A percentile compares a stretch with the other conserved stretches of the same genome.
These are phyloP conservation scores for Coenonympha arcania DNA, from an alignment of 2,888 invertebrate genomes.

Conservation along the genomic window DNA sequence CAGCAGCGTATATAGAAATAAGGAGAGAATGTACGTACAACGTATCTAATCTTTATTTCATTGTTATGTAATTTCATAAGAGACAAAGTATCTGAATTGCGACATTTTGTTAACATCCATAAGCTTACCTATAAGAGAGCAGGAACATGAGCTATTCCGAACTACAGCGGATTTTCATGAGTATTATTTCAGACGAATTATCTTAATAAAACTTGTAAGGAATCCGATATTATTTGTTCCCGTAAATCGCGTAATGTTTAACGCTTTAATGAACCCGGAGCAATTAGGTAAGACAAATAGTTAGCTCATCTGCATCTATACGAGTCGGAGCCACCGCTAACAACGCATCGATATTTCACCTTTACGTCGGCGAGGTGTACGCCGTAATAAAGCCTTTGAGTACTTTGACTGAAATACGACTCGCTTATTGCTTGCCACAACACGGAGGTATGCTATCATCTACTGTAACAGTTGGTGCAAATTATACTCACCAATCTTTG, in stretches of 20 bases:
- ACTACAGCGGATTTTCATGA: no score
- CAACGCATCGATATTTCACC: constrained; percentile 50
- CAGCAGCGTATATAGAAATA: no score
- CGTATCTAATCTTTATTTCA: no score
- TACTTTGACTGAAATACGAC: constrained; percentile 9
- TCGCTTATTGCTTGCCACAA: constrained; percentile 3
- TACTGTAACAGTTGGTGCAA: background rate
- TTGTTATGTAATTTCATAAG: no score
- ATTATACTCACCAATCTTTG: background rate
- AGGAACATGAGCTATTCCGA: no score
- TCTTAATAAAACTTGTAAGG: no score
- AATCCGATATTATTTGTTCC: constrained; percentile 33
- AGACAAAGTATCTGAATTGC: no score
- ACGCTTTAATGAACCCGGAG: constrained; percentile 70
- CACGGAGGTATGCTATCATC: background rate
- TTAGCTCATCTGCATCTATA: constrained; percentile 74
- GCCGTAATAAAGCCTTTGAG: constrained; percentile 10
- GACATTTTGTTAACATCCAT: no score
- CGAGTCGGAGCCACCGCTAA: constrained; percentile 60
- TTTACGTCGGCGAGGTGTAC: constrained; percentile 17
- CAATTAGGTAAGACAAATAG: constrained; percentile 73
- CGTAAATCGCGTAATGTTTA: constrained; percentile 66
- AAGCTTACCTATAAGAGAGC: no score
- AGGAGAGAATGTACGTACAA: no score
- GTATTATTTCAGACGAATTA: no score